Conservation (phyloP, 2,113 vertebrate species). For the Etia nguti region DNA sequence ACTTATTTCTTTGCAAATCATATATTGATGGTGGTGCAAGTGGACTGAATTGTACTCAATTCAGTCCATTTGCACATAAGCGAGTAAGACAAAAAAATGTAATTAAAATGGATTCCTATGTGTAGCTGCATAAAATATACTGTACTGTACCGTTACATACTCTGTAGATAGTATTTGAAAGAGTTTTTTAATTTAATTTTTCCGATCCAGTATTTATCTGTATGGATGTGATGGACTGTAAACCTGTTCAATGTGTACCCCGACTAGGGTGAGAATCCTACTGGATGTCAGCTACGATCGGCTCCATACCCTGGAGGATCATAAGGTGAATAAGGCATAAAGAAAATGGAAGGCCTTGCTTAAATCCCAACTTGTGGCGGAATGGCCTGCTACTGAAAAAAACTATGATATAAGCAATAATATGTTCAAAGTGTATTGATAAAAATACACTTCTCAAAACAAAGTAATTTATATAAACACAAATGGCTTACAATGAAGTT, state of each 20-base stretch:
- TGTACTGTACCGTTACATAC: background rate
- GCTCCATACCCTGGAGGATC: no score
- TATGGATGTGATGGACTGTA: background rate
- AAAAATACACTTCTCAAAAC: background rate
- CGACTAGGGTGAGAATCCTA: background rate
- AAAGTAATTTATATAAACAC: background rate
- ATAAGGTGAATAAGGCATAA: no score
- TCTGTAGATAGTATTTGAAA: background rate
- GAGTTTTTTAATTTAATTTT: background rate
- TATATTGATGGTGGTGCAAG: background rate
- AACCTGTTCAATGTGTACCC: background rate
- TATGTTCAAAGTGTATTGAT: background rate
- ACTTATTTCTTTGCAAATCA: background rate
- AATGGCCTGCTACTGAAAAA: background rate
- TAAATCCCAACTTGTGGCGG: no score
- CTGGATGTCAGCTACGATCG: background rate
- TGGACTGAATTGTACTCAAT: background rate
- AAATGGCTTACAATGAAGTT: background rate
- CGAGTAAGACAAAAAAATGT: background rate
- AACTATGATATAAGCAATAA: background rate
- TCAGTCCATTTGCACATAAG: background rate
- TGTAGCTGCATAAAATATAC: background rate
- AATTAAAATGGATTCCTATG: background rate
- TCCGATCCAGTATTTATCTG: rapidly evolving
- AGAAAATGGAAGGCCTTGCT: no score